phyloP scores from a whole-genome alignment of 2,888 invertebrate genomes.

The Cetonia aurata region DNA sequence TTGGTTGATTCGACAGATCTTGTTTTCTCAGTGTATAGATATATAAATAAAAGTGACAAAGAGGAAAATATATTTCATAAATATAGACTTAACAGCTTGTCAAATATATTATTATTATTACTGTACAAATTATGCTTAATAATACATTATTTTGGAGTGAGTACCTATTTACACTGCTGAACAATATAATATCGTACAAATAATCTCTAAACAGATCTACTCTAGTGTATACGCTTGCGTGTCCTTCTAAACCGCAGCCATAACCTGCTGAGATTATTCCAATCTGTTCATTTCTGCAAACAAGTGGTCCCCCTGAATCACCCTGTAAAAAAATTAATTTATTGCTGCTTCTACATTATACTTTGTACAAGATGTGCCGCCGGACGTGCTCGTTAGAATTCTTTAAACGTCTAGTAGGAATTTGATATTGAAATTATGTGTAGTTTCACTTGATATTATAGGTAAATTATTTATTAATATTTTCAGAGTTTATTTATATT shows the following conservation, averaged over 20 bases:
- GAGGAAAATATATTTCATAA: no score
- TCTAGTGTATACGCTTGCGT: neutral
- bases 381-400: no score
- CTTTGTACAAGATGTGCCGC: no score
- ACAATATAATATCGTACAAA: neutral
- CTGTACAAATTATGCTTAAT: slow-evolving; percentile 12
- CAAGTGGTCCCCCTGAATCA: neutral
- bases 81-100: no score
- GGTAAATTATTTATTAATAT: no score
- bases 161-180: neutral
- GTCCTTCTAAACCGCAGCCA: neutral
- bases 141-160: neutral
- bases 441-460: no score
- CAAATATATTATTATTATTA: slow-evolving; percentile 10
- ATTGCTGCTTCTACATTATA: neutral
- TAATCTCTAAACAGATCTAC: slow-evolving; percentile 2
- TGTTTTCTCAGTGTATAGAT: no score
- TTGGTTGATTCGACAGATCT: no score
- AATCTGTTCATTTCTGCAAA: neutral
- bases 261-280: slow-evolving; percentile 6
- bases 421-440: no score
- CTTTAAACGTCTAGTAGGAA: no score
- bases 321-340: slow-evolving; percentile 1
- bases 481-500: no score
- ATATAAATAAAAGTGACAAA: no score